Base-by-base conservation (phyloP, 2,888 invertebrate species). In the Dione vanillae region DNA sequence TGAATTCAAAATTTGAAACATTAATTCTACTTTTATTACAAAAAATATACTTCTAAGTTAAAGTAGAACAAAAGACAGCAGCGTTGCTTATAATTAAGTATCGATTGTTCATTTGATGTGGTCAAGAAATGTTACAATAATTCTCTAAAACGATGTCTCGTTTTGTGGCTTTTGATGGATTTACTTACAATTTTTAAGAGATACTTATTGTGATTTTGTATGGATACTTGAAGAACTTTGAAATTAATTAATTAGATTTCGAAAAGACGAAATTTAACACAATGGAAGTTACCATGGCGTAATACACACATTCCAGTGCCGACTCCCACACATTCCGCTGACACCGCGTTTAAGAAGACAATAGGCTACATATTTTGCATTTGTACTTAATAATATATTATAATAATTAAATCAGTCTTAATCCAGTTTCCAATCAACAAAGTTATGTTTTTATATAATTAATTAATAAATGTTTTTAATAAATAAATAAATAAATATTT, bases 11-110 rank as follows among this genome's bases (percentile, higher is more conserved):
- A 14, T n/a, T 35, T n/a, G 2, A 1, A 35, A 52, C n/a, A n/a
- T 0, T n/a, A 45, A 45, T n/a, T n/a, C n/a, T n/a, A n/a, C n/a
- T 6, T 45, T n/a, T n/a, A 5, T 35, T 12, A 35, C 35, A 54
- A 54, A 35, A 37, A 37, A 37, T 3, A 54, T 16, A 54, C 35
- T 54, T 20, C 19, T n/a, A 54, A 37, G n/a, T n/a, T 9, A 9
- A 54, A 54, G n/a, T 16, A 37, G 54, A 54, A 37, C 54, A 54
- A 52, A 49, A 54, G 54, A 27, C 37, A 37, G n/a, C 35, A 10
- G 9, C 10, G 35, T 14, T 10, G 9, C 27, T 14, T 37, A 35
- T 10, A 54, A 61, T 61, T 43, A 27, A 61, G 43, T 43, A 43
- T 14, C 19, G 58, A 19, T 58, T 2, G 19, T 12, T 2, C 58